phyloP scores from a whole-genome alignment of 2,888 invertebrate genomes.

The Napeogenes inachia region DNA sequence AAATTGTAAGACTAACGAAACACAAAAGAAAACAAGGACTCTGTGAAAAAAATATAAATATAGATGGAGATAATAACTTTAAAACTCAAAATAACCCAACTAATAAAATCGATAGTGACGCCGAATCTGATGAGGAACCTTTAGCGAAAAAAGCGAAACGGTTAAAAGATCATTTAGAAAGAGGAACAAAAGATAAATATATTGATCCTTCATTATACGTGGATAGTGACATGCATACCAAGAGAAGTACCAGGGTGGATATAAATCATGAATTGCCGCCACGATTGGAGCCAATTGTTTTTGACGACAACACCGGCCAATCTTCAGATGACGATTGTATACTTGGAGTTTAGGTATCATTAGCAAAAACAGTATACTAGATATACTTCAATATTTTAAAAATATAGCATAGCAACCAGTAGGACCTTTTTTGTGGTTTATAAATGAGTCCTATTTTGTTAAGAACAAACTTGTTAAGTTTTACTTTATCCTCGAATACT shows the following conservation, averaged over 20 bases:
- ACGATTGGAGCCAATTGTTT: constrained; percentile 14
- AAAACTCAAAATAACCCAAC: background rate
- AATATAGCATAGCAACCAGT: too few species aligned
- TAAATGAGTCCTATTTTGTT: background rate
- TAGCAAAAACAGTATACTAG: too few species aligned
- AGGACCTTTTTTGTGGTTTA: background rate
- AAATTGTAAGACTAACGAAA: constrained; percentile 3
- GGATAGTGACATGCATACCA: background rate
- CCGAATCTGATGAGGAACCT: constrained; percentile 60
- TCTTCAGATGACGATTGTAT: constrained; percentile 27
- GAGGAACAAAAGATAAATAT: background rate
- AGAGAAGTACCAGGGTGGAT: background rate
- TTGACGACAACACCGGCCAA: constrained; percentile 13
- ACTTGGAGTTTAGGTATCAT: constrained; percentile 19
- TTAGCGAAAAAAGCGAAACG: constrained; percentile 50
- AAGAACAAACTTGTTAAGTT: background rate
- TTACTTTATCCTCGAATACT: constrained; percentile 11
- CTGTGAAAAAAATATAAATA: background rate
- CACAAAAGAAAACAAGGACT: constrained; percentile 16
- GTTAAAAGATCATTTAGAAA: constrained; percentile 27
- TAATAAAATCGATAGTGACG: constrained; percentile 10
- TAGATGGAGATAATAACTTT: constrained; percentile 10
- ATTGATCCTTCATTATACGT: background rate
- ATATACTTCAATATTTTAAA: background rate
- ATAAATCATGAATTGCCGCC: background rate